Percentiles rank a stretch among this genome's conserved stretches.
Conservation (phyloP, 2,888 invertebrate genomes). For the Rhyacophila evoluta region DNA sequence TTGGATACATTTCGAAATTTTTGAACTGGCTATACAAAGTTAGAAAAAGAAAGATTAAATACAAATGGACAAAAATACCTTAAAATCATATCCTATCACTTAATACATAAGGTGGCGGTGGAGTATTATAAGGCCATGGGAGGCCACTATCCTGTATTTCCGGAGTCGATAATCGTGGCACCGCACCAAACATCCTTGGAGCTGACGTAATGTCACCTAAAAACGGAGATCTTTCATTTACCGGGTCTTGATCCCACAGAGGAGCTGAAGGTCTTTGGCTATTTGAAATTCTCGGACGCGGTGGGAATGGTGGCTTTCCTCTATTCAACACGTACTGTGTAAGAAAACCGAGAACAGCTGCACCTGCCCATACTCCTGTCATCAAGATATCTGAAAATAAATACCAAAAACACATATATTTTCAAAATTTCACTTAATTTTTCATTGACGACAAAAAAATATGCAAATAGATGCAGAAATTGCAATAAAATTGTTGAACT, state of each 20-base stretch:
- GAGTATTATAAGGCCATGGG: background rate
- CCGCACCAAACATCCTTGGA: background rate
- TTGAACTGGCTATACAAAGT: too few species aligned
- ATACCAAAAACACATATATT: constrained; percentile 49
- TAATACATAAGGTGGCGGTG: background rate
- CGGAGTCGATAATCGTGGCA: background rate
- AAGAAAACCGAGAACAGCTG: constrained; percentile 68
- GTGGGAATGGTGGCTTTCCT: constrained; percentile 75
- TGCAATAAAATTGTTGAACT: too few species aligned
- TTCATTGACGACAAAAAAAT: too few species aligned
- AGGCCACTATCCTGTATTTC: background rate
- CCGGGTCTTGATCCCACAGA: constrained; percentile 55
- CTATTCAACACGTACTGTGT: constrained; percentile 71
- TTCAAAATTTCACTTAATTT: too few species aligned
- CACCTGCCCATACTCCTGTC: constrained; percentile 68
- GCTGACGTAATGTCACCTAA: background rate
- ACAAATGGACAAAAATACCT: too few species aligned
- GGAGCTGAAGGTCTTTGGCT: constrained; percentile 56
- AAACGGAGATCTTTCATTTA: background rate
- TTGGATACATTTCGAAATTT: too few species aligned
- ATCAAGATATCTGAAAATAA: constrained; percentile 71
- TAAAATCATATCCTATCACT: too few species aligned
- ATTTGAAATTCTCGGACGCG: constrained; percentile 55
- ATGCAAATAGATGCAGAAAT: too few species aligned
- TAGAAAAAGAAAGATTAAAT: too few species aligned